phyloP scores from a whole-genome alignment of 2,797 vertebrate species.

The Clangula hyemalis region DNA sequence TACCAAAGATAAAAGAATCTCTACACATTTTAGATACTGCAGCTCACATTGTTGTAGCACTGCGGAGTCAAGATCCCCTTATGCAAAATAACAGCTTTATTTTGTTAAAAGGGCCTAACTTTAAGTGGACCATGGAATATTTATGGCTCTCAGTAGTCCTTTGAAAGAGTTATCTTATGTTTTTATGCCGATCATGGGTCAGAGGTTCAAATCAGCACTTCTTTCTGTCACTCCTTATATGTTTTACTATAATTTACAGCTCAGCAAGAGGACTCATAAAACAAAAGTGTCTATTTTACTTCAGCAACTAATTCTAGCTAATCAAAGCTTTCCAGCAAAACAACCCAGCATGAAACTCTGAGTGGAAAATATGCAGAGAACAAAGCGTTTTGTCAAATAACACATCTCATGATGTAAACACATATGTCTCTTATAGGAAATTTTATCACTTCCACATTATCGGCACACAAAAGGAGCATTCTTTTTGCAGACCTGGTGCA shows the following conservation, averaged over 20 bases:
- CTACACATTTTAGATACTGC: conserved; percentile 26
- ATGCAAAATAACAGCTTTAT: conserved; percentile 73
- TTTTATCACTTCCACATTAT: conserved; percentile 92
- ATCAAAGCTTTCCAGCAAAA: conserved; percentile 83
- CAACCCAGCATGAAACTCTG: conserved; percentile 79
- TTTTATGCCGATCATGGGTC: conserved; percentile 77
- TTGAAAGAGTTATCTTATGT: conserved; percentile 80
- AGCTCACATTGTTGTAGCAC: conserved; percentile 31
- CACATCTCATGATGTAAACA: conserved; percentile 86
- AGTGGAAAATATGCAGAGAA: conserved; percentile 83
- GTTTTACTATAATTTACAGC: conserved; percentile 81
- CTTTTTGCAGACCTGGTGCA: conserved; percentile 86
- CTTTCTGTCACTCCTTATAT: conserved; percentile 78
- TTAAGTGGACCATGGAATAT: conserved; percentile 76
- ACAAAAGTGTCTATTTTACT: conserved; percentile 83
- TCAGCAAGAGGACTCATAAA: conserved; percentile 79
- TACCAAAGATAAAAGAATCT: background rate
- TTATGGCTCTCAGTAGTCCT: conserved; percentile 76
- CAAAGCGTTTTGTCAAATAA: conserved; percentile 91
- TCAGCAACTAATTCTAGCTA: conserved; percentile 81
- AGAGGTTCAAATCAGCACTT: conserved; percentile 82
- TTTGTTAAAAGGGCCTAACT: conserved; percentile 75
- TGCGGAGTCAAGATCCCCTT: conserved; percentile 9
- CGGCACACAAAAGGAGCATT: conserved; percentile 90
- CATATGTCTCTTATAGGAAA: conserved; percentile 87